A percentile compares a stretch with the other conserved stretches of the same genome.
Evolutionary conservation across 2,797 vertebrate genomes (phyloP).

Genomic region (Gymnocypris eckloni): DNA sequence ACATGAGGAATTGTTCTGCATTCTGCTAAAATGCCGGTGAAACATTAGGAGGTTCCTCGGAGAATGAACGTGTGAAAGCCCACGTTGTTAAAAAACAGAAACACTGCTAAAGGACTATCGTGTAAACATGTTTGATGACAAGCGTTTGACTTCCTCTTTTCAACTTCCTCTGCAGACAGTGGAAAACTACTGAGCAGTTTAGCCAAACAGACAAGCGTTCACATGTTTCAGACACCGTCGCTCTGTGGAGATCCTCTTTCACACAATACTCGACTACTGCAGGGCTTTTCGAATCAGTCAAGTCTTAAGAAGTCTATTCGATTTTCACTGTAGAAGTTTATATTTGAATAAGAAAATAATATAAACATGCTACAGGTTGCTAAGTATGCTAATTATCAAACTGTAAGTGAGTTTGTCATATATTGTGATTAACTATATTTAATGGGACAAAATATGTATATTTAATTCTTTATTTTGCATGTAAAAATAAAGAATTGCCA

Average conservation of each 20-base stretch:
- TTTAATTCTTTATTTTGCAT: background rate
- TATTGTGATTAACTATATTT: background rate
- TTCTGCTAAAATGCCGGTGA: background rate
- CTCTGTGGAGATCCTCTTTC: constrained; percentile 8
- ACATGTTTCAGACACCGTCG: constrained; percentile 15
- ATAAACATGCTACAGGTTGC: background rate
- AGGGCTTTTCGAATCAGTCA: background rate
- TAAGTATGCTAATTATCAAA: background rate
- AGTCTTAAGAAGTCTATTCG: background rate
- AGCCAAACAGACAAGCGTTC: constrained; percentile 38
- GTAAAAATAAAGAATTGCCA: background rate
- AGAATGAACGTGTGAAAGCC: constrained; percentile 4
- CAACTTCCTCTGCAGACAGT: constrained; percentile 55
- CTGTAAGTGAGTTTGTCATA: background rate
- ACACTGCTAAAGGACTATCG: constrained; percentile 32
- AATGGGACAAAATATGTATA: background rate
- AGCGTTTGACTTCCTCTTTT: constrained; percentile 39
- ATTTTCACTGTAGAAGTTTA: background rate
- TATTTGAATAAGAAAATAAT: background rate
- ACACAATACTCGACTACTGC: background rate
- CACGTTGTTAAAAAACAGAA: background rate
- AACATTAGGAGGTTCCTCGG: background rate
- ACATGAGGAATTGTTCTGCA: background rate
- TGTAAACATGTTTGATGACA: constrained; percentile 48
- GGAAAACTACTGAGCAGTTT: constrained; percentile 65